Conservation (phyloP, 2,888 invertebrate genomes). For the Hofmannophila pseudospretella region DNA sequence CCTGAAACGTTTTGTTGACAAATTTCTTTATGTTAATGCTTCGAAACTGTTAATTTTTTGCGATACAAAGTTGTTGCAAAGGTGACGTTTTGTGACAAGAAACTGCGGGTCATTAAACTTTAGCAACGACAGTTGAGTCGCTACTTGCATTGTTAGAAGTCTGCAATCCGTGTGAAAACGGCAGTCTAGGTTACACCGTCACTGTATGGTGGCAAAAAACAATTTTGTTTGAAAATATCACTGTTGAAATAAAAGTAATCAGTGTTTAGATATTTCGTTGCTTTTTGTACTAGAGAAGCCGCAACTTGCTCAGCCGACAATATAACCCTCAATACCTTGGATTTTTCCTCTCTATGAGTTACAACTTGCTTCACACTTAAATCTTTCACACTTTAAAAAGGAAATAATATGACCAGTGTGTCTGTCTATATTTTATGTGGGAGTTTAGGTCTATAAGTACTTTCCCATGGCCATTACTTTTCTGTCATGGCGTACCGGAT, state of each 20-base stretch:
- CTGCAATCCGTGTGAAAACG: constrained; percentile 66
- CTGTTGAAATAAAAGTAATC: not conserved
- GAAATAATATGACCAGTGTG: too few relatives aligned
- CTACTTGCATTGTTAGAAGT: constrained; percentile 53
- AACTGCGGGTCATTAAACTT: constrained; percentile 43
- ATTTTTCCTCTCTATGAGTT: too few relatives aligned
- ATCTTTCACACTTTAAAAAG: too few relatives aligned
- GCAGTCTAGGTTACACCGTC: constrained; percentile 44
- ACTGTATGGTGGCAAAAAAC: constrained; percentile 27
- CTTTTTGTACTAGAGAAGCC: too few relatives aligned
- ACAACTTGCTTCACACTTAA: too few relatives aligned
- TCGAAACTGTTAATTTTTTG: constrained; percentile 8
- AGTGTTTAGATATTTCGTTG: too few relatives aligned
- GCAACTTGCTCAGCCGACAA: too few relatives aligned
- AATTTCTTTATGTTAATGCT: not conserved
- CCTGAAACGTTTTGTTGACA: not conserved
- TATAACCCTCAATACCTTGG: too few relatives aligned
- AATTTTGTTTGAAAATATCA: constrained; percentile 13
- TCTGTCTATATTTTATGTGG: too few relatives aligned
- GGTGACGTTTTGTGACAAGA: constrained; percentile 17
- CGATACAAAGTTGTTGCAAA: constrained; percentile 22
- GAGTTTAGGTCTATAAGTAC: too few relatives aligned
- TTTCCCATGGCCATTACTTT: too few relatives aligned
- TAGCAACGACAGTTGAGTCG: constrained; percentile 34
- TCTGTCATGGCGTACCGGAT: too few relatives aligned